Conservation (phyloP, 2,113 vertebrate species). For the Gila orcuttii region DNA sequence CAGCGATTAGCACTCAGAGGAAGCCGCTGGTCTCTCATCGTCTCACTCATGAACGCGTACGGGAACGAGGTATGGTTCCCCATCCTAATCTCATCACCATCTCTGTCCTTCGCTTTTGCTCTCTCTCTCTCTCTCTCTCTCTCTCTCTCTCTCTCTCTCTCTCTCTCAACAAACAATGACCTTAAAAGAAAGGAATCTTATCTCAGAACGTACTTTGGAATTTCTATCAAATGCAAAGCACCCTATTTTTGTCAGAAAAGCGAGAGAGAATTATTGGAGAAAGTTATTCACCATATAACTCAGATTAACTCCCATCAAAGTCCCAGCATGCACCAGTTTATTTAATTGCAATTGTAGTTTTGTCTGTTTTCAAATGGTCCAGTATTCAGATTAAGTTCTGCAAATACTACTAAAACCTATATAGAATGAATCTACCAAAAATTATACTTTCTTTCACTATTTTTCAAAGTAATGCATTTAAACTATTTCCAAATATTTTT, state of each 20-base stretch:
- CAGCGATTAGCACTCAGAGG: conserved; percentile 48
- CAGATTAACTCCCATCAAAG: neutral
- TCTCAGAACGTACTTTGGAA: conserved; percentile 69
- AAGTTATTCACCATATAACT: conserved; percentile 14
- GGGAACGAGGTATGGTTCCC: conserved; percentile 39
- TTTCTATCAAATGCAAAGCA: conserved; percentile 67
- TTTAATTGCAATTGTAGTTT: neutral
- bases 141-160: conserved; percentile 29
- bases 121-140: neutral
- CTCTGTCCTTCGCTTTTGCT: conserved; percentile 30
- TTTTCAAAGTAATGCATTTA: neutral
- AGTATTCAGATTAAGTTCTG: neutral
- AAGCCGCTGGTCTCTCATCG: conserved; percentile 43
- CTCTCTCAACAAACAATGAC: conserved; percentile 64
- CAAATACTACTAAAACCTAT: neutral
- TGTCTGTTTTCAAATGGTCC: neutral
- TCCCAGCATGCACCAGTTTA: neutral
- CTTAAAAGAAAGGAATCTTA: conserved; percentile 73
- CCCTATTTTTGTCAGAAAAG: conserved; percentile 54
- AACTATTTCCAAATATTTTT: neutral
- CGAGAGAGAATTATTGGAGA: neutral
- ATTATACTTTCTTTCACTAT: too few species aligned
- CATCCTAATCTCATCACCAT: conserved; percentile 31
- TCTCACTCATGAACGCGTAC: neutral
- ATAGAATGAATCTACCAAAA: neutral